Conservation (phyloP, 1,140 invertebrate species). For the Aricia agestis region DNA sequence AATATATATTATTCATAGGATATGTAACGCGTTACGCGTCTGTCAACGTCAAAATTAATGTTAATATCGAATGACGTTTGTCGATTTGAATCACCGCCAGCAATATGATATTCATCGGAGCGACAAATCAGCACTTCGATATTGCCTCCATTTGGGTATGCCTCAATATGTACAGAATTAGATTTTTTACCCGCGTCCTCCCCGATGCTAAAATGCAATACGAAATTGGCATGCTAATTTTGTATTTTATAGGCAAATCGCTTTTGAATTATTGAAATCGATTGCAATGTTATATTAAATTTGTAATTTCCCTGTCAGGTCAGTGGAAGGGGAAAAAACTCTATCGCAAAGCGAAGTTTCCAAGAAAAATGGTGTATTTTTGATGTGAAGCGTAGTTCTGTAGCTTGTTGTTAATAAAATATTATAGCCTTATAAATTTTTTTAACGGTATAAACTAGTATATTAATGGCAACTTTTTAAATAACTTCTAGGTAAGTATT, state of each 20-base stretch:
- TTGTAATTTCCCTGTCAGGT: background rate
- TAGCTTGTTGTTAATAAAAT: too few relatives aligned
- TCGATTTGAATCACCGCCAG: slow-evolving; percentile 69
- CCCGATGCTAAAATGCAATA: slow-evolving; percentile 23
- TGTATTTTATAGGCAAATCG: background rate
- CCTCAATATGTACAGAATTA: slow-evolving; percentile 68
- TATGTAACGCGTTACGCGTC: background rate
- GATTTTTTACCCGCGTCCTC: slow-evolving; percentile 60
- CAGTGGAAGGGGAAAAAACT: background rate
- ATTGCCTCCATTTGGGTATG: slow-evolving; percentile 71
- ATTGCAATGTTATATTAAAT: background rate
- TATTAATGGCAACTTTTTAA: too few relatives aligned
- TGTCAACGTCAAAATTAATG: slow-evolving; percentile 18
- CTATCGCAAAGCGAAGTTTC: background rate
- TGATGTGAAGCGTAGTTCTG: too few relatives aligned
- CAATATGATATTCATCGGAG: slow-evolving; percentile 59
- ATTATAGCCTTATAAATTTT: too few relatives aligned
- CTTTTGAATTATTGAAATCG: background rate
- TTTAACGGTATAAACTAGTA: too few relatives aligned
- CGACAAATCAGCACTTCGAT: slow-evolving; percentile 74
- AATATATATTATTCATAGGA: too few relatives aligned
- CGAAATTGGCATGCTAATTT: slow-evolving; percentile 11
- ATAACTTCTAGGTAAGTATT: too few relatives aligned
- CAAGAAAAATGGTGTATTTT: background rate
- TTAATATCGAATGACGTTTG: slow-evolving; percentile 19